Evolutionary conservation across 1,140 invertebrate genomes (phyloP).

Genomic region (Drosophila lini): DNA sequence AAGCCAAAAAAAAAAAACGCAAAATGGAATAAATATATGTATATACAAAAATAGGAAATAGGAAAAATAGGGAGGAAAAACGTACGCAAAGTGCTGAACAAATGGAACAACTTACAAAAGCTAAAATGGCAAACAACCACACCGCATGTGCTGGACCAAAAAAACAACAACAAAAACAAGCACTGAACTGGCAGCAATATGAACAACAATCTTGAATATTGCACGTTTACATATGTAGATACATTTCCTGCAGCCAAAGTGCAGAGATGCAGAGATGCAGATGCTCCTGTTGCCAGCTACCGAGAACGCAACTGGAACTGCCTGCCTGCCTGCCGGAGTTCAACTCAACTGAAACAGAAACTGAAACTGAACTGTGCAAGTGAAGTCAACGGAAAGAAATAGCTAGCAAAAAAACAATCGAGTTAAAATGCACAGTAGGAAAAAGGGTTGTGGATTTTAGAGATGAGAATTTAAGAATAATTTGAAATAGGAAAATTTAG

Average conservation of each 20-base stretch:
- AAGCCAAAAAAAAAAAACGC: slow-evolving; percentile 48
- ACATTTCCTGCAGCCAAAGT: slow-evolving; percentile 75
- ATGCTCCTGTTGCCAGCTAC: slow-evolving; percentile 25
- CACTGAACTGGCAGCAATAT: slow-evolving; percentile 63
- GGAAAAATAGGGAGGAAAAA: slow-evolving; percentile 38
- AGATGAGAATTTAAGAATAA: neutral
- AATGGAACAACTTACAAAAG: slow-evolving; percentile 77
- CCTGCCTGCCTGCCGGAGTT: slow-evolving; percentile 9
- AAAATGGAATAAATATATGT: slow-evolving; percentile 37
- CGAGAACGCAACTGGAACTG: slow-evolving; percentile 27
- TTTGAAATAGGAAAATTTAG: too few relatives aligned
- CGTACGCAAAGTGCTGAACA: slow-evolving; percentile 75
- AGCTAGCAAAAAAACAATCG: slow-evolving; percentile 4
- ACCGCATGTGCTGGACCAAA: slow-evolving; percentile 28
- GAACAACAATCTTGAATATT: slow-evolving; percentile 82
- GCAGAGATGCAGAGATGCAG: slow-evolving; percentile 35
- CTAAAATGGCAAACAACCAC: slow-evolving; percentile 74
- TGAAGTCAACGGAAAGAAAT: slow-evolving; percentile 34
- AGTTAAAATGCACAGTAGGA: slow-evolving; percentile 1
- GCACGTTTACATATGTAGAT: slow-evolving; percentile 78
- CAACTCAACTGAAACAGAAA: slow-evolving; percentile 32
- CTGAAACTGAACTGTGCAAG: slow-evolving; percentile 38
- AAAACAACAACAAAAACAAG: slow-evolving; percentile 28
- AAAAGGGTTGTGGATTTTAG: neutral
- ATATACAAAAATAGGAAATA: slow-evolving; percentile 10